phyloP scores from a whole-genome alignment of 1,140 invertebrate species.

The Mesaphorura yosii region DNA sequence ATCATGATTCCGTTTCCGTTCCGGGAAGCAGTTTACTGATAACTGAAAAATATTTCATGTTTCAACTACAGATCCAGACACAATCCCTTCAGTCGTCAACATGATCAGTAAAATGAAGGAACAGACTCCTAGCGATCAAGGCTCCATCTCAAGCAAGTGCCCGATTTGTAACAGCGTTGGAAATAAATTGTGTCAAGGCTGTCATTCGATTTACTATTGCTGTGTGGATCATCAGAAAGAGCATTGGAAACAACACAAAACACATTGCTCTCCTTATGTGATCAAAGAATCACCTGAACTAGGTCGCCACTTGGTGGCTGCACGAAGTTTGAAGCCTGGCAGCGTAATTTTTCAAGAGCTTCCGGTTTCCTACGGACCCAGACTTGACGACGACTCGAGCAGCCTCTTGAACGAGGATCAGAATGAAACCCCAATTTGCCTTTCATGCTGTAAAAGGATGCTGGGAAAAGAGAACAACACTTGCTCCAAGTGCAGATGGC shows the following conservation, averaged over 20 bases:
- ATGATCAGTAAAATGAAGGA: slow-evolving; percentile 9
- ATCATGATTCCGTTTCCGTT: no score
- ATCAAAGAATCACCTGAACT: slow-evolving; percentile 6
- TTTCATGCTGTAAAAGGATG: slow-evolving; percentile 21
- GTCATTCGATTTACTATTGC: neutral
- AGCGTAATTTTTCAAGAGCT: slow-evolving; percentile 12
- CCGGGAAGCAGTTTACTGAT: neutral
- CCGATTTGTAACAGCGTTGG: neutral
- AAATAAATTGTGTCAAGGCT: neutral
- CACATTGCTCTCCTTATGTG: neutral
- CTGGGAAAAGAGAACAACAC: slow-evolving; percentile 17
- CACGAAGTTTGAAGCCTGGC: slow-evolving; percentile 9
- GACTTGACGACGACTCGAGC: slow-evolving; percentile 14
- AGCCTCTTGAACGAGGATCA: no score
- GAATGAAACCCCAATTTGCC: slow-evolving; percentile 17
- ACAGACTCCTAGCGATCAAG: neutral
- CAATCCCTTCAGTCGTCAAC: no score
- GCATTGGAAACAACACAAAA: neutral
- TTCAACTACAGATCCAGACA: no score
- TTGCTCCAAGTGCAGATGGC: slow-evolving; percentile 20
- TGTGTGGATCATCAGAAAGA: slow-evolving; percentile 5
- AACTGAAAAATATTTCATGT: neutral
- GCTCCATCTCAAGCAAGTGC: neutral
- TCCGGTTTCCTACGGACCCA: slow-evolving; percentile 18
- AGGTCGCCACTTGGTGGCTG: slow-evolving; percentile 12